These are phyloP conservation scores for Tupaia chinensis DNA, from an alignment of 2,113 vertebrate genomes.

Conservation along the genomic window DNA sequence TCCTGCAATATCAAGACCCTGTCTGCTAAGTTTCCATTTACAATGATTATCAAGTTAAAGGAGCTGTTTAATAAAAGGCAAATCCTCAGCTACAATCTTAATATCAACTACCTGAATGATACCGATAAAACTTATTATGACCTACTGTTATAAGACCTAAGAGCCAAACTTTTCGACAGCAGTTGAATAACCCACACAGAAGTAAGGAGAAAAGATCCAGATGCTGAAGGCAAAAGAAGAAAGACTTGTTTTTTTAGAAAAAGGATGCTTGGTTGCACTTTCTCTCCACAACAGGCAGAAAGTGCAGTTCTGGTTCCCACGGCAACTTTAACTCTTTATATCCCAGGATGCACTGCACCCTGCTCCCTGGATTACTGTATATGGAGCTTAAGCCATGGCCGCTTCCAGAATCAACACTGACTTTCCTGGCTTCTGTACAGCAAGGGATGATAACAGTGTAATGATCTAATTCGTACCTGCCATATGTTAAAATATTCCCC, in stretches of 20 bases:
- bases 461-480: conserved; percentile 61
- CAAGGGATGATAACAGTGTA: conserved; percentile 10
- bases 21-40: conserved; percentile 61
- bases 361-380: not conserved
- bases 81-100: conserved; percentile 44
- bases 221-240: conserved; percentile 25
- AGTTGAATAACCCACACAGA: not conserved
- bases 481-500: conserved; percentile 36
- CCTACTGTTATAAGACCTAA: conserved; percentile 8
- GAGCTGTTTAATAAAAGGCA: conserved; percentile 41
- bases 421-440: conserved; percentile 48
- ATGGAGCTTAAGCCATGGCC: not conserved
- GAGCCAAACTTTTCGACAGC: conserved; percentile 11
- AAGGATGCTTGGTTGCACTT: not conserved
- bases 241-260: conserved; percentile 21
- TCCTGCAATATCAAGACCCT: conserved; percentile 38
- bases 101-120: not conserved
- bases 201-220: not conserved
- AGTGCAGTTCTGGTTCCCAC: conserved; percentile 10
- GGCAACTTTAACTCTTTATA: conserved; percentile 27
- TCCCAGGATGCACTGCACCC: not conserved
- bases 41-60: conserved; percentile 59
- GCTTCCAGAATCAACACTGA: not conserved
- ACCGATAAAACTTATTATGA: conserved; percentile 42
- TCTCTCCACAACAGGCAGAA: not conserved